phyloP scores from a whole-genome alignment of 2,113 vertebrate species.

The Acrocephalus kingi region DNA sequence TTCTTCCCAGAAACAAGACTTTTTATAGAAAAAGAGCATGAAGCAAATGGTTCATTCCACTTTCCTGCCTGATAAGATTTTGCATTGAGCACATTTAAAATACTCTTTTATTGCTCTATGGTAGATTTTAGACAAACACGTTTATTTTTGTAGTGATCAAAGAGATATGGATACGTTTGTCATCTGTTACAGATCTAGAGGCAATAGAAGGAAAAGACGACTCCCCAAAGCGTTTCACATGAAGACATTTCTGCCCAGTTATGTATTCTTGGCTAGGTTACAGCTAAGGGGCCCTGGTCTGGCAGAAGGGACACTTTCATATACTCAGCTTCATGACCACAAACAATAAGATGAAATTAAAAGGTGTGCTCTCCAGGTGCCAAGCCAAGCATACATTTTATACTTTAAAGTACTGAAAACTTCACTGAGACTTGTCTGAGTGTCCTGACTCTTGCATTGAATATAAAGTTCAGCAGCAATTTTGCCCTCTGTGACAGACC shows the following conservation, averaged over 20 bases:
- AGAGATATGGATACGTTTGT: slow-evolving; percentile 25
- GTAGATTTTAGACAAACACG: slow-evolving; percentile 19
- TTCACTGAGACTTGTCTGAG: not conserved
- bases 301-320: not conserved
- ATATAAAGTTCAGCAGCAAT: not conserved
- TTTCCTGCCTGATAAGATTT: slow-evolving; percentile 31
- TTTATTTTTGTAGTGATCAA: slow-evolving; percentile 44
- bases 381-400: not conserved
- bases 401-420: not conserved
- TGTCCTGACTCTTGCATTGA: not conserved
- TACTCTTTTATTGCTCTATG: slow-evolving; percentile 42
- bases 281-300: not conserved
- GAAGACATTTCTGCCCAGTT: not conserved
- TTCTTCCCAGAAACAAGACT: slow-evolving; percentile 5
- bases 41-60: not conserved
- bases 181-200: slow-evolving; percentile 26
- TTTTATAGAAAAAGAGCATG: slow-evolving; percentile 8
- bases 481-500: not conserved
- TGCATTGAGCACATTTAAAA: slow-evolving; percentile 11
- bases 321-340: not conserved
- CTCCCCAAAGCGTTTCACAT: not conserved
- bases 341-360: not conserved
- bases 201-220: not conserved
- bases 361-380: not conserved
- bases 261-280: not conserved